Percentiles rank a stretch among this genome's conserved stretches.
phyloP scores from a whole-genome alignment of 2,888 invertebrate genomes.

The Sthenelais limicola region DNA sequence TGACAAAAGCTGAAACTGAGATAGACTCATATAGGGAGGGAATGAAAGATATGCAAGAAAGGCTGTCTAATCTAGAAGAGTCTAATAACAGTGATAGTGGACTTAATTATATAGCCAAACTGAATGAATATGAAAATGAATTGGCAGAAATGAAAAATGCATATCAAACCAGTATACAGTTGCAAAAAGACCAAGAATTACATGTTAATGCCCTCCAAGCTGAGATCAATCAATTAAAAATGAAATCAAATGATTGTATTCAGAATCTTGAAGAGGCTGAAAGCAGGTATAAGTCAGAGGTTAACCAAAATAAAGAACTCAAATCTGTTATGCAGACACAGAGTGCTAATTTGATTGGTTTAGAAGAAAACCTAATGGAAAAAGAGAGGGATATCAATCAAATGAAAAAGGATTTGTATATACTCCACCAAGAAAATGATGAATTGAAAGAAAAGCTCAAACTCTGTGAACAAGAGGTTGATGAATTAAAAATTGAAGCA shows the following conservation, averaged over 20 bases:
- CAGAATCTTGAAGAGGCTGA: background rate
- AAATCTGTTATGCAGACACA: background rate
- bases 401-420: background rate
- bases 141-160: background rate
- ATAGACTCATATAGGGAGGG: background rate
- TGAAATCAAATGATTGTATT: background rate
- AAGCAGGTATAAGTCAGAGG: background rate
- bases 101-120: background rate
- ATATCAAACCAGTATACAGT: no score
- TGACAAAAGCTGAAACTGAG: background rate
- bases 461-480: conserved; percentile 31
- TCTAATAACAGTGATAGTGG: background rate
- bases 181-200: background rate
- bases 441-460: conserved; percentile 31
- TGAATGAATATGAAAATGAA: background rate
- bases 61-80: background rate
- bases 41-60: conserved; percentile 2
- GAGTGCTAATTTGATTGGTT: background rate
- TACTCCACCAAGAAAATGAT: conserved; percentile 17
- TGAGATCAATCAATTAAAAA: background rate
- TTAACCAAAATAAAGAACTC: background rate
- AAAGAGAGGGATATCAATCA: conserved; percentile 2
- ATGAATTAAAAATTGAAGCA: conserved; percentile 12
- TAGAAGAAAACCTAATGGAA: background rate
- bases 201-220: background rate